phyloP scores from a whole-genome alignment of 2,888 invertebrate genomes.

The Dendrolimus pini region DNA sequence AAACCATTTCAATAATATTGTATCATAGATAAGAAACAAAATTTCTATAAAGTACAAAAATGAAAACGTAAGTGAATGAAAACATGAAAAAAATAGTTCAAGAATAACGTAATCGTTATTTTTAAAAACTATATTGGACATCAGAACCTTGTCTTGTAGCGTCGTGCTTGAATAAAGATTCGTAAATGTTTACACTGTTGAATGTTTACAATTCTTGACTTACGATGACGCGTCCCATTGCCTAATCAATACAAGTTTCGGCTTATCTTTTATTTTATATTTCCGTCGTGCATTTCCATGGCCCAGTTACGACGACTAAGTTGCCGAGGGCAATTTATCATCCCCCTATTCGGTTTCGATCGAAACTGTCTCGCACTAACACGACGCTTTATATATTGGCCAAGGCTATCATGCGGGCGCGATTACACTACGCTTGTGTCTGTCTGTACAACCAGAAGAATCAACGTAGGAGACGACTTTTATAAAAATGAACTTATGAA shows the following conservation, averaged over 20 bases:
- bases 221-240: constrained; percentile 12
- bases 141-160: constrained; percentile 7
- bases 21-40: not conserved
- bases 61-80: not conserved
- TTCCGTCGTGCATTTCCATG: constrained; percentile 15
- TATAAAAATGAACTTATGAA: constrained; percentile 2
- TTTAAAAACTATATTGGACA: constrained; percentile 7
- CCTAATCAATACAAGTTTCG: constrained; percentile 13
- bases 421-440: not conserved
- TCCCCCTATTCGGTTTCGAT: constrained; percentile 14
- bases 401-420: constrained; percentile 20
- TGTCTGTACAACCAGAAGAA: not conserved
- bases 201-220: constrained; percentile 16
- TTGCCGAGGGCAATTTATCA: constrained; percentile 15
- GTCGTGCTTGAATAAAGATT: constrained; percentile 33
- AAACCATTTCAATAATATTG: no score
- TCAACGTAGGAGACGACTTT: not conserved
- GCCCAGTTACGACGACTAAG: constrained; percentile 12
- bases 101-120: constrained; percentile 26
- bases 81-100: constrained; percentile 5
- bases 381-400: constrained; percentile 25
- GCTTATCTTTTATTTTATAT: constrained; percentile 16
- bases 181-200: constrained; percentile 17
- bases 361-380: not conserved
- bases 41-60: not conserved